These are phyloP conservation scores for Leuciscus waleckii DNA, from an alignment of 2,797 vertebrate genomes.

Conservation along the genomic window DNA sequence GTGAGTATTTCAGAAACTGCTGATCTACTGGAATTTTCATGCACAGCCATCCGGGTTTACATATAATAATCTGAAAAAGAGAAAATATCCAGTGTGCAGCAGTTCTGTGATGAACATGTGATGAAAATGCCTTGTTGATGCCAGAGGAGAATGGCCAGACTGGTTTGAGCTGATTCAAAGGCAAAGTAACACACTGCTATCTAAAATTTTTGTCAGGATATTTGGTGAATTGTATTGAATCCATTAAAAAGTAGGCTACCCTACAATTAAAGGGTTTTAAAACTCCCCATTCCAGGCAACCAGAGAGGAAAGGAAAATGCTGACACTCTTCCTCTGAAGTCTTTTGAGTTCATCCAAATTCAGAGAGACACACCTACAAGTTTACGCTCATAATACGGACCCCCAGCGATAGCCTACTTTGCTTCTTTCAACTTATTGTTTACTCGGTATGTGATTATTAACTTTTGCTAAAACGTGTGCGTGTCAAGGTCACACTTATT, in stretches of 20 bases:
- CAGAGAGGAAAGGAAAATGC: slow-evolving; percentile 59
- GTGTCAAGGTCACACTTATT: slow-evolving; percentile 30
- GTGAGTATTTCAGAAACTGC: too few species aligned
- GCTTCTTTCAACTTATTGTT: slow-evolving; percentile 42
- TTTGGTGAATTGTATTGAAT: background rate
- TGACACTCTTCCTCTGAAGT: slow-evolving; percentile 54
- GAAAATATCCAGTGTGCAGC: too few species aligned
- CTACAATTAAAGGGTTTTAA: background rate
- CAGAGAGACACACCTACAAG: background rate
- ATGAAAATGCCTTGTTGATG: slow-evolving; percentile 50
- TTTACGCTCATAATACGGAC: slow-evolving; percentile 2
- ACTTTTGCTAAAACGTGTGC: slow-evolving; percentile 46
- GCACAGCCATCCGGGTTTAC: too few species aligned
- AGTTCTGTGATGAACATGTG: too few species aligned
- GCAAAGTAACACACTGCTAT: background rate
- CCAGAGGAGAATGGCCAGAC: slow-evolving; percentile 52
- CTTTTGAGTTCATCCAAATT: background rate
- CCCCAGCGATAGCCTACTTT: slow-evolving; percentile 10
- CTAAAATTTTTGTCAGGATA: too few species aligned
- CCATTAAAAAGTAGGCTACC: background rate
- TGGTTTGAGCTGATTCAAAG: slow-evolving; percentile 18
- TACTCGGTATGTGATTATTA: slow-evolving; percentile 57
- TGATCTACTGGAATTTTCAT: background rate
- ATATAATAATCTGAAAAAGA: too few species aligned
- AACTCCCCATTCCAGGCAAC: background rate